Evolutionary conservation across 2,113 vertebrate genomes (phyloP).

Genomic region (Polypterus senegalus): DNA sequence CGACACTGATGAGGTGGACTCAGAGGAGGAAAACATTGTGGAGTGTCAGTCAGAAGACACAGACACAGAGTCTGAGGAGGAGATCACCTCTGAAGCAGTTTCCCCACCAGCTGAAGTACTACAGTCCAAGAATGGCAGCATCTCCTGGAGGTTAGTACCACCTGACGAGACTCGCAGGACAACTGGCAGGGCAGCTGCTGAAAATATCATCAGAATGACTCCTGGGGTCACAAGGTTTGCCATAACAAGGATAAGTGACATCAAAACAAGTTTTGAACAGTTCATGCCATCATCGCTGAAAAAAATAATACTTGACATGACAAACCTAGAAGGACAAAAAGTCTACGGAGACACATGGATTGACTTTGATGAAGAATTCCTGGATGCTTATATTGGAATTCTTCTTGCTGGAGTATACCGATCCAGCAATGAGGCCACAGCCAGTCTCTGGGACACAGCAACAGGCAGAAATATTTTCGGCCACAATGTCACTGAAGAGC

Average conservation of each 20-base stretch:
- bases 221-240: slow-evolving; percentile 17
- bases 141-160: too few relatives aligned
- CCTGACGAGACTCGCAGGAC: too few relatives aligned
- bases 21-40: too few relatives aligned
- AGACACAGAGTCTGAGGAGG: too few relatives aligned
- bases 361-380: slow-evolving; percentile 10
- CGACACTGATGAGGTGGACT: too few relatives aligned
- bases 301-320: slow-evolving; percentile 15
- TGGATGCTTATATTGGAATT: slow-evolving; percentile 15
- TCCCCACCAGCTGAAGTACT: too few relatives aligned
- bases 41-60: too few relatives aligned
- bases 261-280: slow-evolving; percentile 17
- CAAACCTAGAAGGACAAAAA: slow-evolving; percentile 13
- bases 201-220: slow-evolving; percentile 11
- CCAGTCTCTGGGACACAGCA: slow-evolving; percentile 9
- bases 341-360: slow-evolving; percentile 6
- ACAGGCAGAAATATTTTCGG: slow-evolving; percentile 13
- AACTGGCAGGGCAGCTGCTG: slow-evolving; percentile 12
- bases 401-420: slow-evolving; percentile 12
- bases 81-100: too few relatives aligned
- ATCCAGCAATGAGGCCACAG: slow-evolving; percentile 14
- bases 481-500: too few relatives aligned
- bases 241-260: slow-evolving; percentile 13
- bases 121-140: too few relatives aligned
- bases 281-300: slow-evolving; percentile 15